Evolutionary conservation across 2,888 invertebrate genomes (phyloP), one percentile per base, ranked within the genome.

Genomic region (Agrochola lychnidis): DNA sequence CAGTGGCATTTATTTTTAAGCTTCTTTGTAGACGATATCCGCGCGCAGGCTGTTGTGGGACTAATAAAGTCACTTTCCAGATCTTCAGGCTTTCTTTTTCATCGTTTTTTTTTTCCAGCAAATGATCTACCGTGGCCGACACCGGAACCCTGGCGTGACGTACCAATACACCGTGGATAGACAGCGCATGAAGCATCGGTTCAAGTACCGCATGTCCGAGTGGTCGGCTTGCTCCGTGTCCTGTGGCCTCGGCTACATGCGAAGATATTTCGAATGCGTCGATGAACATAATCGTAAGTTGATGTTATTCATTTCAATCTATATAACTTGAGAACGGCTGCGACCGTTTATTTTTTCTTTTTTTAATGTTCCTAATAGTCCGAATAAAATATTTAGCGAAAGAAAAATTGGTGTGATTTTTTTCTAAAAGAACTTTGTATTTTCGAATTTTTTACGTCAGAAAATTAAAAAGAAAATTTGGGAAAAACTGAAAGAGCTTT

Each of bases 151-250:
- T 0, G 99, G 99, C 69, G 97, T 99, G 56, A 97, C 97, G 87
- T 99, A 98, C 95, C 98, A 98, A 93, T 99, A 99, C 96, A 98
- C 98, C 0, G 97, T 98, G 84, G 95, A 96, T 91, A 92, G 92
- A 68, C 91, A 97, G 94, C 95, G 94, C 92, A 79, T 90, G 75
- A 91, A 92, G 96, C 89, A 74, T 97, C 98, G 90, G 84, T 98
- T 98, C 94, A 94, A 97, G 69, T 99, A 99, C 98, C 97, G 98
- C 59, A 97, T 98, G 87, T 97, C 98, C 56, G 98, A 98, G 83
- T 99, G 99, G 99, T 98, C 98, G 3, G 97, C 98, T 25, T 99
- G 99, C 94, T 97, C 97, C 87, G 97, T 97, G 30, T 97, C 97
- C 12, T 99, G 99, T 94, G 99, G 99, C 9, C 97, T 98, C 80